phyloP scores from a whole-genome alignment of 2,888 invertebrate genomes.

The Allygus modestus region DNA sequence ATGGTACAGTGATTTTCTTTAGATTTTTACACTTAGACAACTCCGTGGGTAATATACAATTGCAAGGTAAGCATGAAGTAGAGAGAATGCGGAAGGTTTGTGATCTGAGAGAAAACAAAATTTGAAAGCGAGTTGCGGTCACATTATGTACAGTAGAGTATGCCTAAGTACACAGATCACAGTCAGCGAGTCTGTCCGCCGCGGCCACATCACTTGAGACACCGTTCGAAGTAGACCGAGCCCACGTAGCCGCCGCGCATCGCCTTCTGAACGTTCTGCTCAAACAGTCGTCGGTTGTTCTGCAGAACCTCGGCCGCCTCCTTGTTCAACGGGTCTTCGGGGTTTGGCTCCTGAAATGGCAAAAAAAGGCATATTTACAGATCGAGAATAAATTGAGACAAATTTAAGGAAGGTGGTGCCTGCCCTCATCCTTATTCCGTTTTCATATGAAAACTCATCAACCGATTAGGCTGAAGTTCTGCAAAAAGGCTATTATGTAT shows the following conservation, averaged over 20 bases:
- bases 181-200: slow-evolving; percentile 35
- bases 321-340: slow-evolving; percentile 98
- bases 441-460: too few relatives aligned
- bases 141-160: slow-evolving; percentile 37
- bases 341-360: slow-evolving; percentile 93
- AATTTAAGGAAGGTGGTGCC: too few relatives aligned
- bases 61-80: slow-evolving; percentile 17
- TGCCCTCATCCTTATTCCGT: too few relatives aligned
- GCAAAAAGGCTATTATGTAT: too few relatives aligned
- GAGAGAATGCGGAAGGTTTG: slow-evolving; percentile 22
- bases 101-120: slow-evolving; percentile 24
- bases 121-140: slow-evolving; percentile 22
- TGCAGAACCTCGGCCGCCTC: slow-evolving; percentile 98
- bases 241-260: slow-evolving; percentile 98
- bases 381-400: not conserved
- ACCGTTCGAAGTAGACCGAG: slow-evolving; percentile 95
- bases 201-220: slow-evolving; percentile 88
- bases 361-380: slow-evolving; percentile 12
- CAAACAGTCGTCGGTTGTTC: slow-evolving; percentile 94
- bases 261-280: slow-evolving; percentile 96
- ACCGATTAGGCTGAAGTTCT: too few relatives aligned
- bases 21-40: slow-evolving; percentile 31
- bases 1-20: slow-evolving; percentile 12
- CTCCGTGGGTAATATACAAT: slow-evolving; percentile 32
- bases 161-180: slow-evolving; percentile 60